Conservation (phyloP, 1,140 invertebrate genomes). For the Halictus rubicundus region DNA sequence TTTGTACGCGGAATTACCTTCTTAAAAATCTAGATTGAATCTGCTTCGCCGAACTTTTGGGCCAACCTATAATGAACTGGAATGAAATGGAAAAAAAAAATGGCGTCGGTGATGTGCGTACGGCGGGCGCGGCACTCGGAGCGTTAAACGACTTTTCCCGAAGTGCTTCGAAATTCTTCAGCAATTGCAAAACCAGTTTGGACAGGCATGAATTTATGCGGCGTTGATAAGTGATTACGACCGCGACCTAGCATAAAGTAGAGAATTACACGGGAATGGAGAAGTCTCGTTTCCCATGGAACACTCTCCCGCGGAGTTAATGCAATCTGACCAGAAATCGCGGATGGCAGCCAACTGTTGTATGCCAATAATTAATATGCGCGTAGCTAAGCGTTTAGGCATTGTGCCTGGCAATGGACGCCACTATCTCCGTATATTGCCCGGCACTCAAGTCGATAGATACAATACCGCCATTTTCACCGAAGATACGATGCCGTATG, state of each 20-base stretch:
- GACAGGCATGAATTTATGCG: background rate
- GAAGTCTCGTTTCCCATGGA: slow-evolving; percentile 9
- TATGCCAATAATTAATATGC: slow-evolving; percentile 1
- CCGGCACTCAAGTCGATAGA: background rate
- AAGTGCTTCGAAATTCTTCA: no score
- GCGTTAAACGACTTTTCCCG: no score
- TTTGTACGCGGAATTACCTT: no score
- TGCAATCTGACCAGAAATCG: background rate
- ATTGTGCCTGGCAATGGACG: background rate
- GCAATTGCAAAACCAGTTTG: no score
- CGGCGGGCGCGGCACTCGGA: no score
- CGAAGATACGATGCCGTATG: slow-evolving; percentile 11
- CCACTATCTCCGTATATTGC: background rate
- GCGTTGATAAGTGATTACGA: background rate
- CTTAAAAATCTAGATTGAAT: no score
- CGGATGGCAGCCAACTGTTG: background rate
- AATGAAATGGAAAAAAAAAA: no score
- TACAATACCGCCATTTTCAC: slow-evolving; percentile 8
- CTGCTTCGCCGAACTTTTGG: no score
- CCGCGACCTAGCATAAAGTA: background rate
- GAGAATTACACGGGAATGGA: background rate
- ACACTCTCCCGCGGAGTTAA: background rate
- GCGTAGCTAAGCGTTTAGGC: background rate
- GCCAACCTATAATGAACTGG: no score
- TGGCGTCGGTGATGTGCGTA: no score